Base-by-base conservation (phyloP, 2,797 vertebrate genomes). In the Onychomys torridus region DNA sequence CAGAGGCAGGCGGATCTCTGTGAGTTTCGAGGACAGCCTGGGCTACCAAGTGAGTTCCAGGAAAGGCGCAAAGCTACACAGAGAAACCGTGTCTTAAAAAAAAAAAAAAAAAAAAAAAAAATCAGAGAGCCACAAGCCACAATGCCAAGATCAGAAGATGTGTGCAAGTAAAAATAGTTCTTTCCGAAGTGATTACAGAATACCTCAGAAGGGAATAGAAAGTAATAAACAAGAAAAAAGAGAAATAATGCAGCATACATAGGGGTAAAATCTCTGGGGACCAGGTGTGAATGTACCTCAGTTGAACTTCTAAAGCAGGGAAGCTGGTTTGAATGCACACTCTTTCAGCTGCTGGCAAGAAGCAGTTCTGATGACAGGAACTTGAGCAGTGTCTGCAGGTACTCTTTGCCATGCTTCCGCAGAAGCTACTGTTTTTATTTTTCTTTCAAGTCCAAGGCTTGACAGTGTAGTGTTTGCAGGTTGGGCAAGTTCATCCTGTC, bases 311-410 rank as follows among this genome's bases (percentile, higher is more conserved):
- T 13, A 8, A 52, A 34, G 0, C 9, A 81, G 40, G 40, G 32
- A 29, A 63, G 1, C 2, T 37, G 14, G 2, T 6, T 1, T 37
- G 52, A 16, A 2, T 1, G 21, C 2, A 10, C 10, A 69, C 1
- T 86, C 2, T 12, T 27, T 40, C 4, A 81, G 34, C 63, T 52
- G 29, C 0, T 46, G 5, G 0, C 43, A 52, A 67, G 17, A 34
- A 59, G 29, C 12, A 61, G 0, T 27, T 73, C 23, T 34, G 43
- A 61, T 6, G 63, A 34, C 10, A 17, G 6, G 6, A 5, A 16
- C 3, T 19, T 57, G 27, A 29, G 27, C 1, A 37, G 7, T 43
- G 1, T 16, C 2, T 37, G 1, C 40, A 61, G 59, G 71, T 1
- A 1, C 4, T 7, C 10, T 9, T 13, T 69, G 7, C 9, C 14